phyloP scores from a whole-genome alignment of 2,797 vertebrate species.

The Bradypodion ventrale region DNA sequence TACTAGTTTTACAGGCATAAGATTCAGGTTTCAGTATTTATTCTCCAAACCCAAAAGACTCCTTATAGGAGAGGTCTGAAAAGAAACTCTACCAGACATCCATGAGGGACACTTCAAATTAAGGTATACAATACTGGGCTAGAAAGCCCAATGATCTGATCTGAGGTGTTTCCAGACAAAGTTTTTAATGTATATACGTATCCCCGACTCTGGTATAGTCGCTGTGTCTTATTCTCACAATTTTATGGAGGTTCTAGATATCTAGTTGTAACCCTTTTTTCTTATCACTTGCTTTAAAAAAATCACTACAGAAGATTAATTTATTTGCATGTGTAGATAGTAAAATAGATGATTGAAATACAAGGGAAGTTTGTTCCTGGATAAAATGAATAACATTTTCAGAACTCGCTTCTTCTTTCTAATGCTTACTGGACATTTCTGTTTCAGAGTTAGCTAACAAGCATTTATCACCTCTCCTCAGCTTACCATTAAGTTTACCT shows the following conservation, averaged over 20 bases:
- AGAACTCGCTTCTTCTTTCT: not conserved
- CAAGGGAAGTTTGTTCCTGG: not conserved
- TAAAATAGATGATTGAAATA: not conserved
- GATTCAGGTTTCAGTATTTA: not conserved
- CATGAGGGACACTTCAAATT: constrained; percentile 5
- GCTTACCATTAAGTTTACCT: not conserved
- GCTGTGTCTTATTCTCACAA: not conserved
- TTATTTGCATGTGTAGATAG: not conserved
- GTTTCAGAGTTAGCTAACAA: not conserved
- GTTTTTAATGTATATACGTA: too few relatives aligned
- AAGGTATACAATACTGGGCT: not conserved
- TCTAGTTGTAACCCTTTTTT: not conserved
- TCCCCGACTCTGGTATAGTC: too few relatives aligned
- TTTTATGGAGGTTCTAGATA: not conserved
- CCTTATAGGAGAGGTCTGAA: not conserved
- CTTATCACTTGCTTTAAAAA: not conserved
- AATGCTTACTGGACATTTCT: not conserved
- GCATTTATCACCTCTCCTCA: not conserved
- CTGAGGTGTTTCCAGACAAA: not conserved
- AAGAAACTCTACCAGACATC: not conserved
- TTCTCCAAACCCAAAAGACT: not conserved
- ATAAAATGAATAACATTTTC: not conserved
- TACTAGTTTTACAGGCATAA: not conserved
- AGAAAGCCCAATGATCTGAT: not conserved
- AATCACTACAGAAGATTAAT: not conserved